Conservation (phyloP, 2,888 invertebrate genomes). For the Heteropelma amictum region DNA sequence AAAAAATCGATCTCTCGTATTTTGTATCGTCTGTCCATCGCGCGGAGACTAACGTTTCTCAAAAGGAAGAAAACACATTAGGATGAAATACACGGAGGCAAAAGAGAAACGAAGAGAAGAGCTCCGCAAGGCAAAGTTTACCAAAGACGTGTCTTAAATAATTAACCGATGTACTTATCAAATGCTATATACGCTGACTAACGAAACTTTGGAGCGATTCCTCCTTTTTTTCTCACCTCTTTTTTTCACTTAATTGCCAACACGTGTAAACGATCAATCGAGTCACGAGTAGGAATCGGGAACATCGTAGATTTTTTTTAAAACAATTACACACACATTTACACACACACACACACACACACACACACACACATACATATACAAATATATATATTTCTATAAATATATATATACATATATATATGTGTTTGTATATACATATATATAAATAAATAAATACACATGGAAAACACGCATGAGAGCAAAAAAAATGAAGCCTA, state of each 20-base stretch:
- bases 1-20: conserved; percentile 8
- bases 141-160: conserved; percentile 74
- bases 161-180: conserved; percentile 74
- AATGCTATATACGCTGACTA: conserved; percentile 63
- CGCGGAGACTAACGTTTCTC: background rate
- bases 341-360: conserved; percentile 37
- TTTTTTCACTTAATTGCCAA: conserved; percentile 53
- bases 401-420: too few relatives aligned
- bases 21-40: background rate
- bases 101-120: conserved; percentile 27
- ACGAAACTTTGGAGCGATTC: conserved; percentile 62
- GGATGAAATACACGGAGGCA: background rate
- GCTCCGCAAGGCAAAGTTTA: conserved; percentile 68
- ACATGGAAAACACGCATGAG: conserved; percentile 37
- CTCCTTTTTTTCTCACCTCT: conserved; percentile 7
- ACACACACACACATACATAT: conserved; percentile 59
- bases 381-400: too few relatives aligned
- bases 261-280: too few relatives aligned
- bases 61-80: background rate
- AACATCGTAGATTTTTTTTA: conserved; percentile 32
- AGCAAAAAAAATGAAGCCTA: conserved; percentile 66
- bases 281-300: too few relatives aligned
- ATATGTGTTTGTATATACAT: too few relatives aligned
- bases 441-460: conserved; percentile 6
- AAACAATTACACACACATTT: background rate